Evolutionary conservation across 2,888 invertebrate species (phyloP).

Genomic region (Elgonia sp.): DNA sequence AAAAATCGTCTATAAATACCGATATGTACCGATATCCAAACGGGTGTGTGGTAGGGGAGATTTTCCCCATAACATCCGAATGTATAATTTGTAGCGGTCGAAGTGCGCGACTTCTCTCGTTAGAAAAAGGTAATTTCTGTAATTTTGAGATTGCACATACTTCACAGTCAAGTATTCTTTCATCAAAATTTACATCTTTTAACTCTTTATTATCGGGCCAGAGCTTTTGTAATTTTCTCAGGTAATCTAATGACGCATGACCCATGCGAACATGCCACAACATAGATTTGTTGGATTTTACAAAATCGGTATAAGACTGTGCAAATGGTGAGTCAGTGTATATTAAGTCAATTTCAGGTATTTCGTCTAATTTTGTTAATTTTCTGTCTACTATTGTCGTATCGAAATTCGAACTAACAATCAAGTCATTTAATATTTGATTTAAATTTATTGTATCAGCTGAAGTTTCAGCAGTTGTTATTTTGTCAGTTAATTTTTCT

Average conservation of each 20-base stretch:
- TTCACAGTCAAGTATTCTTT: slow-evolving; percentile 14
- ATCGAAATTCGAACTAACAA: slow-evolving; percentile 10
- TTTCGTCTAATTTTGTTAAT: slow-evolving; percentile 36
- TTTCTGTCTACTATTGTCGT: slow-evolving; percentile 37
- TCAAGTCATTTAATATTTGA: no score
- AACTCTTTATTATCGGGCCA: slow-evolving; percentile 9
- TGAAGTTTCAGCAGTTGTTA: no score
- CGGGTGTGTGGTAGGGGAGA: slow-evolving; percentile 71
- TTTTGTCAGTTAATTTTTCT: no score
- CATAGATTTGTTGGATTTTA: slow-evolving; percentile 63
- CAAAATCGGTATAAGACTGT: slow-evolving; percentile 12
- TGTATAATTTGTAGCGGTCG: slow-evolving; percentile 76
- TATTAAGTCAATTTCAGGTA: slow-evolving; percentile 31
- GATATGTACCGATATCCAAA: slow-evolving; percentile 71
- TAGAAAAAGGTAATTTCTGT: slow-evolving; percentile 75
- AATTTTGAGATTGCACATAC: slow-evolving; percentile 77
- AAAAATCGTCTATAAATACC: slow-evolving; percentile 77
- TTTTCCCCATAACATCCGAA: slow-evolving; percentile 76
- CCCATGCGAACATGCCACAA: slow-evolving; percentile 79
- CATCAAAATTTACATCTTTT: not conserved
- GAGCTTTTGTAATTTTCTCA: slow-evolving; percentile 49
- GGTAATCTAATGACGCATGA: slow-evolving; percentile 72
- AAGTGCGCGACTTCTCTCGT: slow-evolving; percentile 60
- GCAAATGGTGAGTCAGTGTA: slow-evolving; percentile 29
- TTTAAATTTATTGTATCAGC: no score